Conservation (phyloP, 2,113 vertebrate species). For the Arvicanthis niloticus region DNA sequence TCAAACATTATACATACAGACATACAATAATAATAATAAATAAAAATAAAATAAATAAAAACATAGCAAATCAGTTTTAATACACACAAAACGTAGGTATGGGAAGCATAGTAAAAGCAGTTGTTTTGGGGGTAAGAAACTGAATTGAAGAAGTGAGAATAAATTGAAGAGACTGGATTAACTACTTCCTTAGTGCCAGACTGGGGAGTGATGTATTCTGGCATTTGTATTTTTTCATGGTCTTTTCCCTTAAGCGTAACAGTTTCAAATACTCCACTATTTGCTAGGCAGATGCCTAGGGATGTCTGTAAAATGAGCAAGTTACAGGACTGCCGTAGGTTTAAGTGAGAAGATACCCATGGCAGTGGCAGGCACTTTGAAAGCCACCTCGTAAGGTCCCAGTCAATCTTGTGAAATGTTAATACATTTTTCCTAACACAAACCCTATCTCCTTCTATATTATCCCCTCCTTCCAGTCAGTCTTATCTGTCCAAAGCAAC, state of each 20-base stretch:
- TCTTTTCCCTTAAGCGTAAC: neutral
- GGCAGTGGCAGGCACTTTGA: neutral
- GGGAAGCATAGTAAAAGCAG: neutral
- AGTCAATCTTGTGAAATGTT: neutral
- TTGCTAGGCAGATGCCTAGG: neutral
- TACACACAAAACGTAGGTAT: neutral
- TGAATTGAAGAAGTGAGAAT: neutral
- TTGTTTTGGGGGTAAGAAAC: neutral
- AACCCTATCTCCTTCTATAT: neutral
- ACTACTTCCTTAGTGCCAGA: neutral
- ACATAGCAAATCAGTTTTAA: neutral
- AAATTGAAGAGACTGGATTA: neutral
- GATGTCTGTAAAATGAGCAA: neutral
- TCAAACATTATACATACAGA: neutral
- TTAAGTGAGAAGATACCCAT: neutral
- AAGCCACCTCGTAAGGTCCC: neutral
- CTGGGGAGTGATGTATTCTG: neutral
- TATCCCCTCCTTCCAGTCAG: neutral
- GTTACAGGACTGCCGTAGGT: neutral
- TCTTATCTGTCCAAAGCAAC: neutral
- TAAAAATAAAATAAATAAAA: neutral
- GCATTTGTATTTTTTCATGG: neutral
- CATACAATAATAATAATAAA: neutral
- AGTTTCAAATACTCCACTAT: neutral
- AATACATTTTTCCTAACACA: slow-evolving; percentile 27